Evolutionary conservation across 2,113 vertebrate species (phyloP).

Genomic region (Vidua macroura): DNA sequence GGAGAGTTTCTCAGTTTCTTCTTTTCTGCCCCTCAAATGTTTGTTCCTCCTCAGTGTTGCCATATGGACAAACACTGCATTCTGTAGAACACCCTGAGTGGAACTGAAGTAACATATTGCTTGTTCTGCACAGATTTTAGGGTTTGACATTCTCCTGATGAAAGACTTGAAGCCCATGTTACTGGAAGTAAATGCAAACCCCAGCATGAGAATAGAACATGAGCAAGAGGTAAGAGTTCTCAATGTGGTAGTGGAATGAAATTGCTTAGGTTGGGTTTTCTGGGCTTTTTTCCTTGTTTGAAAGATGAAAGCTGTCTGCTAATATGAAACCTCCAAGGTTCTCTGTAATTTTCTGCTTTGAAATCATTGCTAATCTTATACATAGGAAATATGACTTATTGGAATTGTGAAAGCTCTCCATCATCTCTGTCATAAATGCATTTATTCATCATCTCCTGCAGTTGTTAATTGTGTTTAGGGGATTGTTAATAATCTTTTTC

Average conservation of each 20-base stretch:
- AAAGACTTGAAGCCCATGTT: slow-evolving; percentile 94
- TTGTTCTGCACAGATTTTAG: slow-evolving; percentile 84
- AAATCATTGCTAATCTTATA: slow-evolving; percentile 61
- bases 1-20: background rate
- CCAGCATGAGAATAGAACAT: slow-evolving; percentile 97
- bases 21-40: background rate
- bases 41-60: background rate
- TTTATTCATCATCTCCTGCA: slow-evolving; percentile 67
- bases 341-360: slow-evolving; percentile 59
- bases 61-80: background rate
- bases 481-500: slow-evolving; percentile 52
- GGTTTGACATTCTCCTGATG: slow-evolving; percentile 98
- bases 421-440: slow-evolving; percentile 68
- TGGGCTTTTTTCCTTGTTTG: background rate
- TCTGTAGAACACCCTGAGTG: background rate
- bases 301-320: slow-evolving; percentile 55
- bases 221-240: slow-evolving; percentile 86
- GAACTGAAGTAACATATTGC: slow-evolving; percentile 37
- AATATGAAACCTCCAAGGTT: slow-evolving; percentile 53
- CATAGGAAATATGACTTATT: slow-evolving; percentile 45
- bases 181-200: slow-evolving; percentile 96
- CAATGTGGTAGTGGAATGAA: background rate
- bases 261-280: slow-evolving; percentile 12
- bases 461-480: slow-evolving; percentile 67
- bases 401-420: slow-evolving; percentile 64